phyloP scores from a whole-genome alignment of 1,140 invertebrate genomes.

The Drosophila tsacasi region DNA sequence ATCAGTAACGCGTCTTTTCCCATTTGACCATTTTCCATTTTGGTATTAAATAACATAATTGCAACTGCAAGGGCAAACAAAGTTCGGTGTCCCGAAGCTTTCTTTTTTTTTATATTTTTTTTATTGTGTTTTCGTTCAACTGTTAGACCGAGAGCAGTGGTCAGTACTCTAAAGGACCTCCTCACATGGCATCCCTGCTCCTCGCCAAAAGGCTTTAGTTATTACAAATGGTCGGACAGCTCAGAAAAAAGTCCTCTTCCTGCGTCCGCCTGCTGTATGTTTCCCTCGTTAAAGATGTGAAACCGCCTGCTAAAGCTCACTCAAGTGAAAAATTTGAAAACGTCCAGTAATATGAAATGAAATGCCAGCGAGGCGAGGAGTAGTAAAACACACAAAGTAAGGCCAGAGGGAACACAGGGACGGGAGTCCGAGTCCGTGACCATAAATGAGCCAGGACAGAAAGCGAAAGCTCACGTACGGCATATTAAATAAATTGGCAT shows the following conservation, averaged over 20 bases:
- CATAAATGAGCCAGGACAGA: conserved; percentile 40
- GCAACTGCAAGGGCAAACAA: background rate
- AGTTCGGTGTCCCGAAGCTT: background rate
- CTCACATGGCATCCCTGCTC: conserved; percentile 44
- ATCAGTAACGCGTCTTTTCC: no score
- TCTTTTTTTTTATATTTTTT: background rate
- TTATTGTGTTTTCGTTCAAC: conserved; percentile 9
- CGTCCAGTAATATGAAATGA: conserved; percentile 75
- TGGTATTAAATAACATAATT: no score
- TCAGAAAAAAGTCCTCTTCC: conserved; percentile 7
- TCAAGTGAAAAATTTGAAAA: conserved; percentile 82
- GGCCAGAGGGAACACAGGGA: conserved; percentile 2
- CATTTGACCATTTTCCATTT: no score
- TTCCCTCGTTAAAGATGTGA: conserved; percentile 63
- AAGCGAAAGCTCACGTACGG: conserved; percentile 73
- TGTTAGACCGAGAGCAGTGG: conserved; percentile 8
- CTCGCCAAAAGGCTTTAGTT: conserved; percentile 51
- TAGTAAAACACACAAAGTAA: conserved; percentile 21
- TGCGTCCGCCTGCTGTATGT: conserved; percentile 5
- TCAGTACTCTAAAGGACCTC: conserved; percentile 25
- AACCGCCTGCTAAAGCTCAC: conserved; percentile 66
- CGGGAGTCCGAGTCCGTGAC: conserved; percentile 29
- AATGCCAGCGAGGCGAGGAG: conserved; percentile 43
- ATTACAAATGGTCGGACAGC: conserved; percentile 68
- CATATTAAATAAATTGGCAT: conserved; percentile 84